A percentile compares a stretch with the other conserved stretches of the same genome.
Conservation (phyloP, 2,888 invertebrate genomes). For the Epiblema foenella region DNA sequence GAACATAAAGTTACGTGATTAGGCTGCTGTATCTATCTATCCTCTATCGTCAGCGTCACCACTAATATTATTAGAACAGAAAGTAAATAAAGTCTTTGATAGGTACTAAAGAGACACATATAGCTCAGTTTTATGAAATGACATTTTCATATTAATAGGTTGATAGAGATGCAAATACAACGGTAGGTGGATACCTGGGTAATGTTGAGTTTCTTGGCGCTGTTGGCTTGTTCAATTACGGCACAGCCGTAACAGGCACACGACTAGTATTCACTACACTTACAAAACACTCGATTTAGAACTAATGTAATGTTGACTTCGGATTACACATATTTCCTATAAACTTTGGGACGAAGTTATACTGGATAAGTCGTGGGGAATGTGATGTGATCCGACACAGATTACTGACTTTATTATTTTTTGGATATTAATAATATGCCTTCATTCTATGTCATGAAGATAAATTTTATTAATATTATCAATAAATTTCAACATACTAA, state of each 20-base stretch:
- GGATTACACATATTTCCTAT: not conserved
- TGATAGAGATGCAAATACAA: not conserved
- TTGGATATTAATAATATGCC: too few species aligned
- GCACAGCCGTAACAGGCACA: conserved; percentile 1
- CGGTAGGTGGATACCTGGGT: not conserved
- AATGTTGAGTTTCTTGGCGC: conserved; percentile 6
- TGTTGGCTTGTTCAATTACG: conserved; percentile 21
- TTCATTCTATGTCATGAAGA: too few species aligned
- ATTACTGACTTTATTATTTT: not conserved
- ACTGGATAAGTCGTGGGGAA: not conserved
- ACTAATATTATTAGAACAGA: too few species aligned
- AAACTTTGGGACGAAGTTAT: too few species aligned
- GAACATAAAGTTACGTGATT: too few species aligned
- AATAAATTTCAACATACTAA: too few species aligned
- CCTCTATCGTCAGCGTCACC: too few species aligned
- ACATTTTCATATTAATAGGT: not conserved
- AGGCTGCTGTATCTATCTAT: too few species aligned
- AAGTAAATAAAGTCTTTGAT: too few species aligned
- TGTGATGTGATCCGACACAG: not conserved
- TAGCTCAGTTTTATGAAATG: too few species aligned
- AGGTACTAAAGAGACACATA: too few species aligned
- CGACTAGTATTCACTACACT: not conserved
- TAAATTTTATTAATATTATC: too few species aligned
- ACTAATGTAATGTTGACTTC: not conserved
- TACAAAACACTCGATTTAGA: not conserved